A percentile compares a stretch with the other conserved stretches of the same genome.
These are phyloP conservation scores for Xiphias gladius DNA, from an alignment of 2,113 vertebrate genomes.

Conservation along the genomic window DNA sequence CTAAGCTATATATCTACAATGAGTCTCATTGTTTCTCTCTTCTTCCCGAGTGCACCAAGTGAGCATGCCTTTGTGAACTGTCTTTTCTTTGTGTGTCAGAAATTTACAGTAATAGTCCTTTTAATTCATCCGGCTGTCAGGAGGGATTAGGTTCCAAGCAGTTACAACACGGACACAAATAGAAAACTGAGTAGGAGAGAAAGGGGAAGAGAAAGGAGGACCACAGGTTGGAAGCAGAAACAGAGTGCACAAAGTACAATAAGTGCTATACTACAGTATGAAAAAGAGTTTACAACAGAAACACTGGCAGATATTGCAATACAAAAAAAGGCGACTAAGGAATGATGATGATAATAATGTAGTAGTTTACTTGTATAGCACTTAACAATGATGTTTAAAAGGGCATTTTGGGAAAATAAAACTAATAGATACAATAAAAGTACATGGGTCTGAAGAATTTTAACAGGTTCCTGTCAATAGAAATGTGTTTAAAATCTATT, in stretches of 20 bases:
- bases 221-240: conserved; percentile 5
- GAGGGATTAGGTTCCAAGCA: conserved; percentile 45
- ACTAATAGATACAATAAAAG: too few species aligned
- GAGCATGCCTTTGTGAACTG: neutral
- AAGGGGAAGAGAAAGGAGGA: neutral
- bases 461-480: neutral
- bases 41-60: neutral
- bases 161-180: conserved; percentile 65
- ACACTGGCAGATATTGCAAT: neutral
- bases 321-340: neutral
- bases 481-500: neutral
- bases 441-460: neutral
- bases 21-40: neutral
- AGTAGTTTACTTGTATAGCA: neutral
- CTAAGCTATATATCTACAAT: too few species aligned
- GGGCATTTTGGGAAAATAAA: neutral
- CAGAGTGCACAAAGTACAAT: neutral
- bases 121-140: conserved; percentile 35
- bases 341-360: neutral
- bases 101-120: conserved; percentile 61
- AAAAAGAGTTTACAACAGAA: neutral
- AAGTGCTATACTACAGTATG: neutral
- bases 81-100: conserved; percentile 27
- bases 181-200: conserved; percentile 46
- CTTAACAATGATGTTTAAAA: neutral